phyloP scores from a whole-genome alignment of 2,113 vertebrate genomes.

The Megaceryle torquata region DNA sequence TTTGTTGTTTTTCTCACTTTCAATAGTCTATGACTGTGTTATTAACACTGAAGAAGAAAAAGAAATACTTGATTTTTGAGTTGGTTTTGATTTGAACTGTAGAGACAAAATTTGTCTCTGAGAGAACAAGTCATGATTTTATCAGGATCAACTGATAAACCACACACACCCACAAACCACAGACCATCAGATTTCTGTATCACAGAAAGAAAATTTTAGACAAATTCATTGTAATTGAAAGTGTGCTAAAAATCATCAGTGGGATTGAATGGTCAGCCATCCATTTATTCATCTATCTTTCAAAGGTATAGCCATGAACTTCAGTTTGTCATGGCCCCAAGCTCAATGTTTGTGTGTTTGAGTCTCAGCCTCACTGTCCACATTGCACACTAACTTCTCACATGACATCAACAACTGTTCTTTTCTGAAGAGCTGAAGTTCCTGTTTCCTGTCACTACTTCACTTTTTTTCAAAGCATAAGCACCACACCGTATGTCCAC shows the following conservation, averaged over 20 bases:
- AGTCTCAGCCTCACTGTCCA: background rate
- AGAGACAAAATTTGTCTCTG: background rate
- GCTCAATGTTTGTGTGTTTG: background rate
- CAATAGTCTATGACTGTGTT: background rate
- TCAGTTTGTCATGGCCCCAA: background rate
- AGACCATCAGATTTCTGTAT: background rate
- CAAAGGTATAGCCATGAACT: background rate
- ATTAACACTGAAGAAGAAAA: background rate
- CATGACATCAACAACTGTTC: background rate
- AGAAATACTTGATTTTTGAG: background rate
- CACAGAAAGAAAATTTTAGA: background rate
- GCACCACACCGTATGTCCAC: background rate
- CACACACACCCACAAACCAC: background rate
- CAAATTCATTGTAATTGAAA: background rate
- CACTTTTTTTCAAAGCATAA: background rate
- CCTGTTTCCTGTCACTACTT: background rate
- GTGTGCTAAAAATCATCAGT: background rate
- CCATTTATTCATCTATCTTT: background rate
- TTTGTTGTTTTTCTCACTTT: background rate
- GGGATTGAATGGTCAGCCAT: background rate
- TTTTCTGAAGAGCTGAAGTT: background rate
- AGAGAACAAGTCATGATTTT: background rate
- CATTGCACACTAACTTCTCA: background rate
- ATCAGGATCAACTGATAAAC: background rate
- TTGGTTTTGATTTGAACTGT: background rate